Evolutionary conservation across 2,888 invertebrate species (phyloP), one percentile per base, ranked within the genome.

Genomic region (Lamellibrachia satsuma): DNA sequence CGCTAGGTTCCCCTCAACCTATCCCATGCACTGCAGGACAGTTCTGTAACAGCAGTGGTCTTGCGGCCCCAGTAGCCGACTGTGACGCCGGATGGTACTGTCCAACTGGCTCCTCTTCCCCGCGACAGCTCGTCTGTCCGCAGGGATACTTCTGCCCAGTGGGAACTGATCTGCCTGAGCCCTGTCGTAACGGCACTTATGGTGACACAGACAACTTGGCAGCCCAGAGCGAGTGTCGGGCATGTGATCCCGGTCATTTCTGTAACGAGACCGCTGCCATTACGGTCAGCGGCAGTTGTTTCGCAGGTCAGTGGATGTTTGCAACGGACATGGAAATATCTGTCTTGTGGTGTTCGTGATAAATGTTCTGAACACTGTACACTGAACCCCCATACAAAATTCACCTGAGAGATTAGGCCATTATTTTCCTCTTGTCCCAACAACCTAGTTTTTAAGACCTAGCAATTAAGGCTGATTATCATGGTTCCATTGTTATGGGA

Each of bases 121-220:
- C 95, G 7, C 93, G 95, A 15, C 93, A 95, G 15, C 52, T 93
- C 0, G 90, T 93, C 92, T 93, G 93, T 91, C 93, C 92, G 92
- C 22, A 93, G 95, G 96, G 96, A 92, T 95, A 95, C 93, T 94
- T 95, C 93, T 96, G 96, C 93, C 94, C 95, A 27, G 60, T 92
- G 6, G 96, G 96, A 4, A 93, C 92, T 92, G 75, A 91, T 51
- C 91, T 93, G 52, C 93, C 94, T 2, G 92, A 91, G 95, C 93
- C 95, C 94, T 96, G 96, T 93, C 93, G 95, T 9, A 96, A 96
- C 92, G 96, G 96, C 51, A 96, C 96, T 2, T 96, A 95, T 92
- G 95, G 95, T 15, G 94, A 95, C 0, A 93, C 93, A 0, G 93
- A 92, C 52, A 93, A 93, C 55, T 93, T 94, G 90, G 91, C 91